Conservation (phyloP, 2,888 invertebrate species). For the Tetropium fuscum region DNA sequence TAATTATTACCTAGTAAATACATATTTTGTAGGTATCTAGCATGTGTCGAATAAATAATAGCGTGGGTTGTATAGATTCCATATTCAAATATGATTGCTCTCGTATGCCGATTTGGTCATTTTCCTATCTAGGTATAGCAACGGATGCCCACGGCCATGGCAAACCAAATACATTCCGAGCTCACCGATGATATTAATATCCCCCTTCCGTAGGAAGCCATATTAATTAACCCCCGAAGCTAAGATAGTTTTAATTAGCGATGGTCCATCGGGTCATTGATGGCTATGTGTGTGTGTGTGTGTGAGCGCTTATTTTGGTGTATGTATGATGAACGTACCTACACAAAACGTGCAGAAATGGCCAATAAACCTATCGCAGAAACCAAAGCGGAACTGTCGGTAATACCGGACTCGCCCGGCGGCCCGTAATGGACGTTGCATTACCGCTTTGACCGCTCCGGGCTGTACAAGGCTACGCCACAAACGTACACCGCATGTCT, state of each 20-base stretch:
- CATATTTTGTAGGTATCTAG: no score
- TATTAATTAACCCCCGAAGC: slow-evolving; percentile 17
- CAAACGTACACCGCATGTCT: slow-evolving; percentile 13
- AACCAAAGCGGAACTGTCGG: slow-evolving; percentile 40
- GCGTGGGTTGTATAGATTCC: no score
- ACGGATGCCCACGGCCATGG: no score
- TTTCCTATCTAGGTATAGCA: no score
- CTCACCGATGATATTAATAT: slow-evolving; percentile 12
- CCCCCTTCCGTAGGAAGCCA: not conserved
- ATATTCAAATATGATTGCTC: no score
- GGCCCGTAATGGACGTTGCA: slow-evolving; percentile 43
- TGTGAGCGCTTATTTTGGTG: not conserved
- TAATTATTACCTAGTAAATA: no score
- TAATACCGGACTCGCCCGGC: slow-evolving; percentile 40
- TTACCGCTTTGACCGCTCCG: slow-evolving; percentile 17
- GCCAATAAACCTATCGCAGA: slow-evolving; percentile 30
- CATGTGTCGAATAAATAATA: no score
- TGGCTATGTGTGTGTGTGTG: not conserved
- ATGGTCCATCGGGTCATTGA: slow-evolving; percentile 8
- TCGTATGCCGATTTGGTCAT: no score
- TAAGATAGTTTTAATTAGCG: slow-evolving; percentile 32
- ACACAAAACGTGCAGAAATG: slow-evolving; percentile 19
- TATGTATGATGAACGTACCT: not conserved
- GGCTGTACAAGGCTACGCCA: slow-evolving; percentile 7
- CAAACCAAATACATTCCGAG: no score